Base-by-base conservation (phyloP, 1,140 invertebrate genomes). In the Orchestia grillus region DNA sequence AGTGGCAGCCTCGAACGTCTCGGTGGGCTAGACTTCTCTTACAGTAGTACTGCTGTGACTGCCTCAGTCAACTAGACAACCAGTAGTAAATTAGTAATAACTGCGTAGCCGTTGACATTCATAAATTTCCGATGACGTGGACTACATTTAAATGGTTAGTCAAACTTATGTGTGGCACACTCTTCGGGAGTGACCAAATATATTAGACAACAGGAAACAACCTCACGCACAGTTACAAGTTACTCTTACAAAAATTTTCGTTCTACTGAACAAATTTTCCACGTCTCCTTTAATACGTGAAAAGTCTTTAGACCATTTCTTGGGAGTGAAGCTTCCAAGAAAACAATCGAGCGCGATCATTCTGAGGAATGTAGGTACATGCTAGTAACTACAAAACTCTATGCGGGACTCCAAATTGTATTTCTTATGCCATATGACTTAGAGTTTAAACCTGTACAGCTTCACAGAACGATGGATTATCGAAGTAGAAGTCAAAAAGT, bases 391-490 rank as follows among this genome's bases (percentile, higher is more conserved):
- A 77, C 47, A 53, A 53, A 3, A 77, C 62, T 19, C 62, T 77
- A 23, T 36, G 62, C 11, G 44, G 11, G 92, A 94, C 92, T 94
- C 44, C 92, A 94, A 45, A 44, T 40, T n/a, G 44, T 94, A 77
- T 77, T 77, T 77, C 95, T 96, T 96, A 96, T 41, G n/a, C 57
- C 16, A 45, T 96, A 96, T 96, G 95, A 96, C 95, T 96, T 96
- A 96, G 95, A 96, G 11, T 41, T 62, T 87, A 96, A 96, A 77
- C n/a, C 95, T 96, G 95, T 96, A 77, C 95, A 96, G 36, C 44
- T 44, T 96, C 44, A 94, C 44, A 8, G 92, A 94, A 44, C 41
- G 41, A 90, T 16, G 15, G 28, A 41, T 44, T 42, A 90, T 41
- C 41, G 88, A 42, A 90, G 41, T 90, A 42, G 88, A 41, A 90